Base-by-base conservation (phyloP, 2,797 vertebrate species). In the Halcyon smyrnensis region DNA sequence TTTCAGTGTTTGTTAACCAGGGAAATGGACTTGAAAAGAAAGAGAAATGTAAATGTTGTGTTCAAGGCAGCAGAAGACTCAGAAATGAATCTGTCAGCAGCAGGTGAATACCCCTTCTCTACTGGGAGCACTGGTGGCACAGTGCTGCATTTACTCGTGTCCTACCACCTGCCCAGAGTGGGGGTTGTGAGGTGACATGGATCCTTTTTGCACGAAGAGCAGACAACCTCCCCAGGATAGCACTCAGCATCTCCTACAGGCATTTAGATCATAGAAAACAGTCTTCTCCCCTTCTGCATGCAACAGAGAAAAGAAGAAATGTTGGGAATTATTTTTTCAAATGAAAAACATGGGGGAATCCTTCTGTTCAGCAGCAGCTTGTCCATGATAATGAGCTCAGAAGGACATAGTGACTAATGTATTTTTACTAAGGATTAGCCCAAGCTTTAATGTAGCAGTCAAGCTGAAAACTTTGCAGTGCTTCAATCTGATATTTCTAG, bases 21-120 rank as follows among this genome's bases (percentile, higher is more conserved):
- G 75, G 65, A 91, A 65, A 97, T 25, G 11, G 77, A 17, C 41
- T 75, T 91, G 77, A 89, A 90, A 92, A 82, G 50, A 56, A 60
- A 91, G 71, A 75, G n/a, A 95, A 84, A 82, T 56, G 8, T 53
- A 59, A 65, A 90, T 67, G 51, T 11, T 70, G 39, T 54, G 7
- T 70, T 79, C 68, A 73, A 70, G 62, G 81, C 56, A 56, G 18
- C 32, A 70, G 41, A 81, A 70, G 12, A 24, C 53, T 92, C 45
- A 41, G 71, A 80, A 75, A 5, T 8, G 17, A 77, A 63, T n/a
- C 50, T 28, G 27, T 8, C 12, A 63, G 32, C 8, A 71, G 25
- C 8, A 71, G 70, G 24, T 7, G 37, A 91, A 32, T 60, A 32
- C 48, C 11, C 8, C n/a, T 84, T 16, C 14, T 67, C 84, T 56